Evolutionary conservation across 2,797 vertebrate species (phyloP), one percentile per base, ranked within the genome.

Genomic region (Bryconaethiops microstoma): DNA sequence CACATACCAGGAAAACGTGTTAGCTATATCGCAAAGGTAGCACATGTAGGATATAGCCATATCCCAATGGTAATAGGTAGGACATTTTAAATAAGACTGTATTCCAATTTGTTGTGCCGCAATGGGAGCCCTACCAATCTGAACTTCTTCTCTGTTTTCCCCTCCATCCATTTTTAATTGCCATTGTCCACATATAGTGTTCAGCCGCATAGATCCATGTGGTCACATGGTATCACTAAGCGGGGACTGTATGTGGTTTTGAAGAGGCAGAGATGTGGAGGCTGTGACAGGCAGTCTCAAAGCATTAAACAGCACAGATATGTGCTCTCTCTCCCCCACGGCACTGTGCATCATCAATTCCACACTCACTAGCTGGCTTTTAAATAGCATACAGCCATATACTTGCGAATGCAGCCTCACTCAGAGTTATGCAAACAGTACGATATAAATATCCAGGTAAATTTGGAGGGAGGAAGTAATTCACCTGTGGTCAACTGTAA

Each of bases 221-320:
- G 55, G 59, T 52, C 65, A 74, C 57, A 55, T 62, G 77, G 19
- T 54, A 81, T 74, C 75, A 84, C 74, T 84, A 75, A 81, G 67
- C 65, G 76, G 59, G n/a, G 55, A 19, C 74, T 60, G 63, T 68
- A 25, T 71, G 57, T 6, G 29, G 65, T 67, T n/a, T 72, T 76
- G 70, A 68, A 65, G 79, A 54, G 79, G 60, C 72, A 57, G 68
- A 64, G 54, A 76, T 77, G 67, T 76, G 76, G 77, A 82, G 80
- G 83, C 79, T 82, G 62, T 83, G 78, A 80, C 82, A 83, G 72
- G 70, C 79, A 81, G 57, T 68, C 50, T 63, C 76, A 23, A 71
- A 73, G 76, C 80, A 82, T 79, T 82, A 68, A 79, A 76, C 42
- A 63, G n/a, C 54, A 78, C 68, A 71, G 75, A 78, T 48, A 59